Conservation (phyloP, 2,113 vertebrate species). For the Circaetus gallicus region DNA sequence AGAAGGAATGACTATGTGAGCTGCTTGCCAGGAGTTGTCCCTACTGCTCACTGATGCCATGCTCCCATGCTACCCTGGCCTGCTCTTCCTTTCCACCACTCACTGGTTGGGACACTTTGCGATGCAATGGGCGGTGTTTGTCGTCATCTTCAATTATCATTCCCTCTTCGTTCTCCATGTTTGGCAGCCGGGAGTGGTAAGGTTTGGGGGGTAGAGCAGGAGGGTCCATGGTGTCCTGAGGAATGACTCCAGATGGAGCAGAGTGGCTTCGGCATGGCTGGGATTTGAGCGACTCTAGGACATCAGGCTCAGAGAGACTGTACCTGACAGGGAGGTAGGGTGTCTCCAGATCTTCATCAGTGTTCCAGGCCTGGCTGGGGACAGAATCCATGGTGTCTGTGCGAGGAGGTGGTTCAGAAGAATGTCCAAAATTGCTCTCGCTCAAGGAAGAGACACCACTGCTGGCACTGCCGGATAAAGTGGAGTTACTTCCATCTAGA, state of each 20-base stretch:
- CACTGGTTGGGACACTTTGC: slow-evolving; percentile 85
- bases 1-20: slow-evolving; percentile 19
- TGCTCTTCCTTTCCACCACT: slow-evolving; percentile 84
- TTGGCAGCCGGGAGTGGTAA: slow-evolving; percentile 81
- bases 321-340: slow-evolving; percentile 94
- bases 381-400: slow-evolving; percentile 91
- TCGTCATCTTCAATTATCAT: slow-evolving; percentile 84
- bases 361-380: slow-evolving; percentile 89
- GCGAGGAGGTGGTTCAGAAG: slow-evolving; percentile 81
- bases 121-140: slow-evolving; percentile 82
- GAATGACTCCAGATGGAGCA: slow-evolving; percentile 82
- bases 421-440: slow-evolving; percentile 90
- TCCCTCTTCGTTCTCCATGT: slow-evolving; percentile 81
- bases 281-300: slow-evolving; percentile 86
- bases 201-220: slow-evolving; percentile 85
- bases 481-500: slow-evolving; percentile 93
- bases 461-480: slow-evolving; percentile 94
- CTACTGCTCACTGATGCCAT: slow-evolving; percentile 89
- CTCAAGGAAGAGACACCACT: slow-evolving; percentile 94
- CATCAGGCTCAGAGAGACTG: slow-evolving; percentile 87
- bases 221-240: slow-evolving; percentile 84
- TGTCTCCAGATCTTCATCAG: slow-evolving; percentile 86
- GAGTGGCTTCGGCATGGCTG: slow-evolving; percentile 93
- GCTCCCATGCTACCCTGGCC: slow-evolving; percentile 90
- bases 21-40: slow-evolving; percentile 43